Base-by-base conservation (phyloP, 2,888 invertebrate genomes). In the Stictocephala bisonia region DNA sequence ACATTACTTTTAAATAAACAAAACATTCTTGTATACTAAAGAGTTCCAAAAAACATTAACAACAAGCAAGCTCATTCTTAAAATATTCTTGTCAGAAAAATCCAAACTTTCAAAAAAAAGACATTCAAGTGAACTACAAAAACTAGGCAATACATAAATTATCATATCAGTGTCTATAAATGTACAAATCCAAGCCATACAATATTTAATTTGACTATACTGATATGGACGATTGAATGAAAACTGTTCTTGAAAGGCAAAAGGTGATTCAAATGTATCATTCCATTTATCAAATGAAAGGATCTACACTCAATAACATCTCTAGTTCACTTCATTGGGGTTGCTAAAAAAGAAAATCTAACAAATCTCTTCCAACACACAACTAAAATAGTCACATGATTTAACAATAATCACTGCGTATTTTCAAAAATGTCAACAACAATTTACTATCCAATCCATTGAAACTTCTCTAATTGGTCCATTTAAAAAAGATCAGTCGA, bases 401-500 rank as follows among this genome's bases (percentile, higher is more conserved):
- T 60, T 22, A 60, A 60, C 60, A 1, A 60, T 60, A 35, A 60
- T 60, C 60, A 60, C 60, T 60, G 60, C 40, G n/a, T n/a, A n/a
- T 60, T 60, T 35, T 40, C 4, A 64, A 64, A 64, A 64, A 44
- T 64, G 40, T 64, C 64, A 64, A 64, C 64, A 64, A 64, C 64
- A 40, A 64, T 64, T 64, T 64, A 71, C 58, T 71, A 58, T 58
- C 53, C 70, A 71, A 71, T 58, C 70, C 58, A 13, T 56, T 31
- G 53, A 53, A 35, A 70, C 35, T 29, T 56, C 58, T 56, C 70
- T 58, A 71, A 58, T 71, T 71, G 70, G 70, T 71, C 70, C 70
- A 71, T 71, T 40, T 22, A 64, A 60, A 58, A 71, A 70, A 26
- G 58, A 48, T 71, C 64, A 64, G 64, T 64, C 64, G 44, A 40